Base-by-base conservation (phyloP, 2,888 invertebrate genomes). In the Diploptera punctata region DNA sequence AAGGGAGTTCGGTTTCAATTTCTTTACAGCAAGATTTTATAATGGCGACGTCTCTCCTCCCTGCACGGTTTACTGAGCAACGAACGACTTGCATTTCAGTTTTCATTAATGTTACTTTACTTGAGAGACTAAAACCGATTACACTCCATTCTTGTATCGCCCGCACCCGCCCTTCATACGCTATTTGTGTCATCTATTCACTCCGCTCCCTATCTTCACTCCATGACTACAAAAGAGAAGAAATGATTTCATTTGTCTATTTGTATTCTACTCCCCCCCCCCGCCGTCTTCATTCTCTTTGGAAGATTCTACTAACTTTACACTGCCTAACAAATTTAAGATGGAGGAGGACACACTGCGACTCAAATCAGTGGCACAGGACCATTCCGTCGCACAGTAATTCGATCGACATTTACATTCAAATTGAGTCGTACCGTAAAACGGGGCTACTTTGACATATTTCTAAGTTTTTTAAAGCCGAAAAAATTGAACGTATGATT, bases 201-300 rank as follows among this genome's bases (percentile, higher is more conserved):
- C 9, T 4, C 7, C 24, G 5, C 24, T 24, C 52, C 24, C 13
- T 16, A n/a, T 26, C 29, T 4, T 29, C 57, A 57, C 29, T 29
- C 26, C n/a, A 57, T 57, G 57, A 65, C 65, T 65, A 65, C 44
- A 65, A 47, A 65, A 65, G 47, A 43, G 65, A n/a, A 65, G 65
- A 65, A 44, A 65, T 65, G 26, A 65, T 65, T 65, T 65, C 47
- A n/a, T 47, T 47, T 44, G 47, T 47, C 24, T 65, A 47, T 65
- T 65, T 65, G 47, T 47, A 65, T 65, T 65, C 47, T 29, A 47
- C 47, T 29, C 47, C 65, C 24, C 44, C 24, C 24, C 44, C n/a
- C 24, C n/a, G n/a, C n/a, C n/a, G n/a, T n/a, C n/a, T n/a, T n/a
- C n/a, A n/a, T n/a, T n/a, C n/a, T n/a, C n/a, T n/a, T n/a, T n/a